Percentiles rank a stretch among this genome's conserved stretches.
Evolutionary conservation across 2,888 invertebrate genomes (phyloP).

Genomic region (Drosophila peninsularis): DNA sequence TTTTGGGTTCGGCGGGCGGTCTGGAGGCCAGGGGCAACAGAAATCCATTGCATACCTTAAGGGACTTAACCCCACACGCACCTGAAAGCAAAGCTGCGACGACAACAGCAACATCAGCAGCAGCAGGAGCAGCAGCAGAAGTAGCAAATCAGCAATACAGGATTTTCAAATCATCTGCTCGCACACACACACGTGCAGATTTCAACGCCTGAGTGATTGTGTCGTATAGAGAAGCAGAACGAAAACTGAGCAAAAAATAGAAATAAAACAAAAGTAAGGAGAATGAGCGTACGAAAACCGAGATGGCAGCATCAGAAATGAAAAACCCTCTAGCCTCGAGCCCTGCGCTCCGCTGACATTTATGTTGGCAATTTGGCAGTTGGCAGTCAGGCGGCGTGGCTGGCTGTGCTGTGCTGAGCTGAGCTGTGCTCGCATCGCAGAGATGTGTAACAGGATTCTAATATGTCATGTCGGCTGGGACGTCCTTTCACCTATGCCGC

Average conservation of each 20-base stretch:
- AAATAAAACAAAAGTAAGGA: slow-evolving; percentile 38
- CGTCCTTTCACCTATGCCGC: slow-evolving; percentile 69
- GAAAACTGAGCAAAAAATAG: slow-evolving; percentile 31
- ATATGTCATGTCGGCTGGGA: slow-evolving; percentile 78
- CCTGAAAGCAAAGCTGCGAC: slow-evolving; percentile 78
- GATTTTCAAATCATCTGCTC: slow-evolving; percentile 73
- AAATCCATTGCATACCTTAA: slow-evolving; percentile 75
- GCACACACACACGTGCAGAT: slow-evolving; percentile 58
- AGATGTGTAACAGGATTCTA: slow-evolving; percentile 75
- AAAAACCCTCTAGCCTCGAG: slow-evolving; percentile 72
- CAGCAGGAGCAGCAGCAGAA: slow-evolving; percentile 1
- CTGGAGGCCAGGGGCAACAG: slow-evolving; percentile 18
- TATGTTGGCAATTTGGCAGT: slow-evolving; percentile 81
- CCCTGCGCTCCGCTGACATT: slow-evolving; percentile 72
- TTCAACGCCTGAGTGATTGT: slow-evolving; percentile 79
- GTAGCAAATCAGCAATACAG: slow-evolving; percentile 72
- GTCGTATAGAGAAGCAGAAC: slow-evolving; percentile 67
- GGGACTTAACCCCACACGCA: slow-evolving; percentile 76
- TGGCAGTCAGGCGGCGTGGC: slow-evolving; percentile 70
- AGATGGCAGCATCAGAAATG: slow-evolving; percentile 70
- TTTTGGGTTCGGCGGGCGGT: not conserved
- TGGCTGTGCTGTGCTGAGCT: slow-evolving; percentile 33
- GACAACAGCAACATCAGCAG: slow-evolving; percentile 54
- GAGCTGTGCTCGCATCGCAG: slow-evolving; percentile 22
- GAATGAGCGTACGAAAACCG: slow-evolving; percentile 17